Evolutionary conservation across 2,888 invertebrate species (phyloP), one percentile per base, ranked within the genome.

Genomic region (Myopa tessellatipennis): DNA sequence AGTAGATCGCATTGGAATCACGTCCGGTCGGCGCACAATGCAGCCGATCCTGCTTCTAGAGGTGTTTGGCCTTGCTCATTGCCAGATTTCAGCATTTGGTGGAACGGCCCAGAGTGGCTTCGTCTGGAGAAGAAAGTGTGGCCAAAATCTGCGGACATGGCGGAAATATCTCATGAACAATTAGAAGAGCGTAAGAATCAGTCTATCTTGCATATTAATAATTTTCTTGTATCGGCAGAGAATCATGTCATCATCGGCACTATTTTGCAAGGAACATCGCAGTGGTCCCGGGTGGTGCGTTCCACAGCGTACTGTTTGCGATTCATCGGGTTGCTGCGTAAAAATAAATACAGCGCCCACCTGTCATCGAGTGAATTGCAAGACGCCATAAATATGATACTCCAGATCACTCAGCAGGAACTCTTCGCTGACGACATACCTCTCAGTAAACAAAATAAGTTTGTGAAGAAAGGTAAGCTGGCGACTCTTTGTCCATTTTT

Each of bases 11-110:
- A 55, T 3, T 70, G 34, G 70, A 70, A 70, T 26, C 70, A 70
- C 36, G 26, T 70, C 4, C 70, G 70, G 3, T 70, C 70, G 6
- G 36, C 14, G 18, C 34, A 70, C 12, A 55, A 70, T n/a, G 50
- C 70, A 5, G 70, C 70, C 16, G 70, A 70, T 70, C 55, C 52
- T 12, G 70, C 70, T 3, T 55, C 52, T 50, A n/a, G 55, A 36
- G 70, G 70, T 16, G 55, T 70, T 0, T 26, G 26, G 14, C 70
- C 65, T 3, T 7, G 14, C n/a, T 26, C 12, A 38, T 34, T 65
- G 3, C 36, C 38, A 12, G 40, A 14, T 38, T 0, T 70, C 0
- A 34, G 6, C 18, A 55, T 55, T 55, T 55, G 55, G 36, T 10
- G 34, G 38, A 58, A 12, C 55, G n/a, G 58, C 6, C 36, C 52